Evolutionary conservation across 2,888 invertebrate genomes (phyloP), one percentile per base, ranked within the genome.

Genomic region (Crioceris asparagi): DNA sequence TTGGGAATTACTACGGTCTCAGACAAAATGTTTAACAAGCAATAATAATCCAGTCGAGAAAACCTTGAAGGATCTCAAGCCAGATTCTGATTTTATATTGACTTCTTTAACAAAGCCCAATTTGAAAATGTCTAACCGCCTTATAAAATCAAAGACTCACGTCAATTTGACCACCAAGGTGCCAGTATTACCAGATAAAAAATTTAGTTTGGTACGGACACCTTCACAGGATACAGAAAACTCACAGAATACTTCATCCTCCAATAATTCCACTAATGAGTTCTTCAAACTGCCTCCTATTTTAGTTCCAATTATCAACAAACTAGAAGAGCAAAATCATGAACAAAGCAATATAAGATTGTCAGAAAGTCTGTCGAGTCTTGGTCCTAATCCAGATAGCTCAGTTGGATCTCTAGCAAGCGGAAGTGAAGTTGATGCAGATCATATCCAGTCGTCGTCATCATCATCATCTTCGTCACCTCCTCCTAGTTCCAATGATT

Each of bases 1-100:
- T 56, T 87, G 86, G 86, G 85, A 87, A 59, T 62, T 85, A 32
- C 63, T 85, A 10, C 70, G 84, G 41, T 77, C 82, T 3, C 64
- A 65, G 64, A 77, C 74, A 19, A 77, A 73, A 61, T 74, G 72
- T 47, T 68, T 76, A 26, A 67, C 55, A 42, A 56, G 63, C 34
- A 60, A 53, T 35, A 51, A 61, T 31, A 57, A 50, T 33, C 45
- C 52, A 6, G 46, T 60, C 5, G 53, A 56, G 21, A 58, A 56
- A 45, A 52, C 54, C 3, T 21, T 53, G 7, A 56, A 52, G 38
- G 56, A 60, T 43, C 45, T 64, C 11, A 61, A 61, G 46, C 61
- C 61, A 3, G 64, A 65, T 42, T 54, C 56, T 8, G 66, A 66
- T 49, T 59, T 65, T 37, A 57, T 65, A 36, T 48, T 64, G 41